Conservation (phyloP, 2,113 vertebrate species). For the Perca schrenkii region DNA sequence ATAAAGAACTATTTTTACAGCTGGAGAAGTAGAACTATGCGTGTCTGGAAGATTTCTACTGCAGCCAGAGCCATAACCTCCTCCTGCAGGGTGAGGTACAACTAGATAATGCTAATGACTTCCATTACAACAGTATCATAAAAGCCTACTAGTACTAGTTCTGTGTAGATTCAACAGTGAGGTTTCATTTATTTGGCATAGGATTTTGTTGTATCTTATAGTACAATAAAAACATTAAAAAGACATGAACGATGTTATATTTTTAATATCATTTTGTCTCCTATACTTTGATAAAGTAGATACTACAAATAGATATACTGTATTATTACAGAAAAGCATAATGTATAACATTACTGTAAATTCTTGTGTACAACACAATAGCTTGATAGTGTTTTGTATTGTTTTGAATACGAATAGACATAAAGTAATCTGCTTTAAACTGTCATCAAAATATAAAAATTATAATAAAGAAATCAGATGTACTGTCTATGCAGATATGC, state of each 20-base stretch:
- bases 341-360: slow-evolving; percentile 78
- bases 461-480: slow-evolving; percentile 11
- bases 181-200: not conserved
- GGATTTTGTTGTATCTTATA: not conserved
- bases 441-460: slow-evolving; percentile 19
- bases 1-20: slow-evolving; percentile 63
- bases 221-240: slow-evolving; percentile 1
- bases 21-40: slow-evolving; percentile 55
- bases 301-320: slow-evolving; percentile 69
- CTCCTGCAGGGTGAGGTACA: not conserved
- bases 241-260: slow-evolving; percentile 26
- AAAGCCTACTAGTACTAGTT: not conserved
- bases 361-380: slow-evolving; percentile 74
- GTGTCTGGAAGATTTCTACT: slow-evolving; percentile 30
- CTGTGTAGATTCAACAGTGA: not conserved
- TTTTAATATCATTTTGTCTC: slow-evolving; percentile 41
- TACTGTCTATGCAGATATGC: slow-evolving; percentile 45
- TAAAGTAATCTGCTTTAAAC: slow-evolving; percentile 29
- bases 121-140: slow-evolving; percentile 6
- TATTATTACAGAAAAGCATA: slow-evolving; percentile 67
- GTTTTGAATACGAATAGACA: slow-evolving; percentile 33
- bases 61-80: slow-evolving; percentile 1
- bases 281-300: slow-evolving; percentile 59
- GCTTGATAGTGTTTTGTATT: slow-evolving; percentile 19
- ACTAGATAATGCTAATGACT: slow-evolving; percentile 1